Evolutionary conservation across 2,888 invertebrate species (phyloP).

Genomic region (Pyralis farinalis): DNA sequence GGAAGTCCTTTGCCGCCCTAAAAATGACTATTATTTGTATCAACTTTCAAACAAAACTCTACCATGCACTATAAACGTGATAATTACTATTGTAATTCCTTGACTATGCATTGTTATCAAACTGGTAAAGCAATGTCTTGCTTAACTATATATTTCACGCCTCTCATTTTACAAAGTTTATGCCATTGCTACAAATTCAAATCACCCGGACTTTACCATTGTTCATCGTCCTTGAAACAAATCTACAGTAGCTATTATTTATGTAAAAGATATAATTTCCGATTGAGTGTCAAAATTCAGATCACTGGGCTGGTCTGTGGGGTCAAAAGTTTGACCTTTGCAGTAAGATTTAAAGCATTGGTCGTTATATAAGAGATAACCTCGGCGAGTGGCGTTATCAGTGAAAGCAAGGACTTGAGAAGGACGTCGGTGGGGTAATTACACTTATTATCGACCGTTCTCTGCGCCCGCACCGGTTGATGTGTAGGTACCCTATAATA

Average conservation of each 20-base stretch:
- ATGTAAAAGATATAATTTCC: conserved; percentile 2
- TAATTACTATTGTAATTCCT: no score
- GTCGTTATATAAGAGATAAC: conserved; percentile 52
- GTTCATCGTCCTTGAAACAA: not conserved
- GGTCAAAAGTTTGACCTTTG: conserved; percentile 43
- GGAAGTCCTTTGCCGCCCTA: no score
- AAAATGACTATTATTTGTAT: no score
- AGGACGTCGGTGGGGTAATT: conserved; percentile 69
- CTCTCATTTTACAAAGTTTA: not conserved
- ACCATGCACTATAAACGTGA: no score
- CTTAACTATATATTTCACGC: no score
- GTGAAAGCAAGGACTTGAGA: conserved; percentile 76
- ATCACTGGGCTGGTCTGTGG: conserved; percentile 21
- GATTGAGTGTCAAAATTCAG: conserved; percentile 41
- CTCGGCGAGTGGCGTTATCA: conserved; percentile 55
- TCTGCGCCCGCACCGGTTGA: conserved; percentile 22
- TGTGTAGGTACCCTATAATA: conserved; percentile 33
- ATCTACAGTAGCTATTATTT: not conserved
- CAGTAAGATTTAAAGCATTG: conserved; percentile 25
- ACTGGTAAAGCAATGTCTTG: no score
- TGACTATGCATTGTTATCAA: no score
- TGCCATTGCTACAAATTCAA: not conserved
- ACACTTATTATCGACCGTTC: conserved; percentile 57
- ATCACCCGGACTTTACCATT: not conserved
- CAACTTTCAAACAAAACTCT: no score